These are phyloP conservation scores for Alethe castanea DNA, from an alignment of 2,113 vertebrate species.

Conservation along the genomic window DNA sequence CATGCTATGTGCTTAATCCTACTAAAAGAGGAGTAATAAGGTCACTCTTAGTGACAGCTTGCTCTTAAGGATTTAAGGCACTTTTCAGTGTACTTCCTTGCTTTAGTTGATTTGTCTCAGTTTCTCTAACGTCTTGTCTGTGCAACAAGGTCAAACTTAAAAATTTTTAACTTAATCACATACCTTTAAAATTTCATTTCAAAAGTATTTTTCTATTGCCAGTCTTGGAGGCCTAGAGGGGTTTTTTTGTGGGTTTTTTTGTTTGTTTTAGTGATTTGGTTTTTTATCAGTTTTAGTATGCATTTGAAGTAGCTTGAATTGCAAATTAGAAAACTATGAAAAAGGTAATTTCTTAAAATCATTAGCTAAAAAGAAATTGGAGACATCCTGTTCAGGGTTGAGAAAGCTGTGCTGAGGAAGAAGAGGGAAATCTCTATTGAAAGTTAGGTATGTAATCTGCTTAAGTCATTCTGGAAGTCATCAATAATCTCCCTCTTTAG, in stretches of 20 bases:
- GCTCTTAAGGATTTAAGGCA: background rate
- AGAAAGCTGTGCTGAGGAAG: background rate
- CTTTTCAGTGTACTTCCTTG: background rate
- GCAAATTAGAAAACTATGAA: background rate
- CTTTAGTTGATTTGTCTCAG: background rate
- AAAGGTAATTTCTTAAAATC: background rate
- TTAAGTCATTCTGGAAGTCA: conserved; percentile 12
- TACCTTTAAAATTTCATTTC: background rate
- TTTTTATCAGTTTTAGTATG: background rate
- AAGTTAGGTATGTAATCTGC: conserved; percentile 3
- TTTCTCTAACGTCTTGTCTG: background rate
- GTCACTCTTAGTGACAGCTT: background rate
- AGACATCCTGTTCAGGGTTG: background rate
- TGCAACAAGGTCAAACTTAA: background rate
- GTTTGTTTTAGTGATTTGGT: background rate
- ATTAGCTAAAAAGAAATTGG: background rate
- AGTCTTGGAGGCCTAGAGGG: background rate
- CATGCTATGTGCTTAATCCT: background rate
- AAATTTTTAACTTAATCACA: background rate
- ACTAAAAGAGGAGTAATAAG: background rate
- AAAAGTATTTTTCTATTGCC: background rate
- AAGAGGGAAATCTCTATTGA: background rate
- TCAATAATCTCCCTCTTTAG: background rate
- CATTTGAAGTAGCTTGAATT: background rate
- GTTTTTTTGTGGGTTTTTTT: too few species aligned